phyloP scores from a whole-genome alignment of 2,113 vertebrate species.

The Ciconia stormi region DNA sequence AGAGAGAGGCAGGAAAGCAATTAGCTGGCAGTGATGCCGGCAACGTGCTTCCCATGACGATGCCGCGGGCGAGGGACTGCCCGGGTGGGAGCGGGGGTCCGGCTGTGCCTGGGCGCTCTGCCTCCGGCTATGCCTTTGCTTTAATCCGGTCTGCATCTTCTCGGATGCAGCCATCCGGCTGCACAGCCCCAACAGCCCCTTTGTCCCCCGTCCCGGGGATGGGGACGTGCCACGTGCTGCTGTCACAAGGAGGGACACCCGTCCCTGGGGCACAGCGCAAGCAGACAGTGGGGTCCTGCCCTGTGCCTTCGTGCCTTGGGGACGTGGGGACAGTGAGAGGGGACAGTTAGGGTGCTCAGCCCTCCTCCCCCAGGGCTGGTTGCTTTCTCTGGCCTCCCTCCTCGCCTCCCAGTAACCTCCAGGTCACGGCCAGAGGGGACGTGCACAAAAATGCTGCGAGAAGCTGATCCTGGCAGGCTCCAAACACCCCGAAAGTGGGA shows the following conservation, averaged over 20 bases:
- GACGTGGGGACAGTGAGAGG: not conserved
- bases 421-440: not conserved
- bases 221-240: not conserved
- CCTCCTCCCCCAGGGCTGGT: not conserved
- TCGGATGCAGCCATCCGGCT: accelerated
- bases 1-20: not conserved
- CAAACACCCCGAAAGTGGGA: not conserved
- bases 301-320: not conserved
- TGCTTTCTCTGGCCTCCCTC: not conserved
- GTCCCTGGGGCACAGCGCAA: not conserved
- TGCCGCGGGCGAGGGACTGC: not conserved
- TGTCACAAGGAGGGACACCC: not conserved
- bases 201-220: accelerated
- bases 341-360: not conserved
- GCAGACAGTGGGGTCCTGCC: not conserved
- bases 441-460: not conserved
- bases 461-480: not conserved
- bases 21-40: not conserved
- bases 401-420: accelerated
- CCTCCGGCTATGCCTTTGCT: not conserved
- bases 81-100: accelerated
- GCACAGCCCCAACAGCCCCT: accelerated
- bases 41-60: not conserved
- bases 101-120: not conserved
- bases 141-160: accelerated